These are phyloP conservation scores for Vanessa cardui DNA, from an alignment of 2,888 invertebrate species.

Conservation along the genomic window DNA sequence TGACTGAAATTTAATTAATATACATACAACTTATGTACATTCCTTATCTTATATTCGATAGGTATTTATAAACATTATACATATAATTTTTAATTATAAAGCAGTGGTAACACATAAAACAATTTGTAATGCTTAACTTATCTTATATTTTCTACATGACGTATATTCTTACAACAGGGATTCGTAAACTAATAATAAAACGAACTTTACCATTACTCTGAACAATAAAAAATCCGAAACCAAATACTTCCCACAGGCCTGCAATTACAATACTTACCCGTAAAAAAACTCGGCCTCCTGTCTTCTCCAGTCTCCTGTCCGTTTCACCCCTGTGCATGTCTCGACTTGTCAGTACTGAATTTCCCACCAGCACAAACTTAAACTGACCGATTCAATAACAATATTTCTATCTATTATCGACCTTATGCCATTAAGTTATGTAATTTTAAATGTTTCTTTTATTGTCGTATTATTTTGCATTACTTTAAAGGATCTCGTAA, in stretches of 20 bases:
- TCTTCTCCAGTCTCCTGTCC: constrained; percentile 36
- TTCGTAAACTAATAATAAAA: neutral
- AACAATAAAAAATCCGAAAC: constrained; percentile 42
- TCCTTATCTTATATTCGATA: too few species aligned
- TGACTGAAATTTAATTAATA: too few species aligned
- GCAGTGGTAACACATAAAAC: too few species aligned
- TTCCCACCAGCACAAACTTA: constrained; percentile 27
- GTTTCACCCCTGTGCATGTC: constrained; percentile 42
- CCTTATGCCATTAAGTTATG: constrained; percentile 47
- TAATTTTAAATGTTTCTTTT: constrained; percentile 20
- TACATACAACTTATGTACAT: too few species aligned
- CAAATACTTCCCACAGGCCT: constrained; percentile 43
- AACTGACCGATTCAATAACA: constrained; percentile 12
- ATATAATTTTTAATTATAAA: too few species aligned
- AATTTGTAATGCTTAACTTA: neutral
- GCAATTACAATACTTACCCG: constrained; percentile 28
- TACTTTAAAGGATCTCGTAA: constrained; percentile 46
- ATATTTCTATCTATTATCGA: constrained; percentile 38
- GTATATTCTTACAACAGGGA: neutral
- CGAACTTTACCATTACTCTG: constrained; percentile 46
- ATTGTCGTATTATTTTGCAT: constrained; percentile 47
- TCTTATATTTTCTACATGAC: neutral
- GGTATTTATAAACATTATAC: too few species aligned
- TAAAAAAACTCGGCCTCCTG: constrained; percentile 29
- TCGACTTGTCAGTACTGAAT: constrained; percentile 41